phyloP scores from a whole-genome alignment of 2,888 invertebrate genomes.

The Erebia aethiops region DNA sequence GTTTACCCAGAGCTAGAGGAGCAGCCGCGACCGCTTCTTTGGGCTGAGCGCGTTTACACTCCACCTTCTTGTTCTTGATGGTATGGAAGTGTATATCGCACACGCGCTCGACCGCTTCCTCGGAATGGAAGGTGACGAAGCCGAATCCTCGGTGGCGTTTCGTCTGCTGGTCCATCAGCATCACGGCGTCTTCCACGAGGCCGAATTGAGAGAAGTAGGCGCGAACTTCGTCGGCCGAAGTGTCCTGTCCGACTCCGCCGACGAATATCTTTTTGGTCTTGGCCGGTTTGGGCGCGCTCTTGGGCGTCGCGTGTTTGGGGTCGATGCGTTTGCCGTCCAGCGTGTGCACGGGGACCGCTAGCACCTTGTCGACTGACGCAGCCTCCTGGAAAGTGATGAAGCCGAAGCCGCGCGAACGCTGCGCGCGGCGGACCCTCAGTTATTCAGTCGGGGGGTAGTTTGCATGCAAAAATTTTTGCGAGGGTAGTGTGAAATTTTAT shows the following conservation, averaged over 20 bases:
- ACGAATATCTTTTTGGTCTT: slow-evolving; percentile 97
- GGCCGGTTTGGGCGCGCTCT: slow-evolving; percentile 93
- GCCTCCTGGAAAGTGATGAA: slow-evolving; percentile 97
- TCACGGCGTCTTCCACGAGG: slow-evolving; percentile 94
- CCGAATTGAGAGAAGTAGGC: slow-evolving; percentile 95
- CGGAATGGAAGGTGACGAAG: slow-evolving; percentile 95
- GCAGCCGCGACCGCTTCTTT: slow-evolving; percentile 90
- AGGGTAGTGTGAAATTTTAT: not conserved
- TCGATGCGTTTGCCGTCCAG: slow-evolving; percentile 97
- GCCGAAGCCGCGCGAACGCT: slow-evolving; percentile 97
- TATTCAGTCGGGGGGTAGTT: not conserved
- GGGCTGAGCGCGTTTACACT: slow-evolving; percentile 96
- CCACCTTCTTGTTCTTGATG: slow-evolving; percentile 94
- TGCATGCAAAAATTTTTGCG: slow-evolving; percentile 18
- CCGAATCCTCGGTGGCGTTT: slow-evolving; percentile 95
- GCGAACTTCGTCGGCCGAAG: slow-evolving; percentile 94
- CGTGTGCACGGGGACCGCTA: slow-evolving; percentile 94
- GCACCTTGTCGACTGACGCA: slow-evolving; percentile 94
- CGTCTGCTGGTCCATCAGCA: slow-evolving; percentile 97
- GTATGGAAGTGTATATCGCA: slow-evolving; percentile 97
- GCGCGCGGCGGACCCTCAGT: slow-evolving; percentile 72
- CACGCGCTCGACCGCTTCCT: slow-evolving; percentile 95
- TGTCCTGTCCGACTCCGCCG: slow-evolving; percentile 95
- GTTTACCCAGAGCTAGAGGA: slow-evolving; percentile 87
- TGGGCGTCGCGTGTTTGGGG: slow-evolving; percentile 96